Evolutionary conservation across 2,797 vertebrate genomes (phyloP).

Genomic region (Pseudochirops cupreus): DNA sequence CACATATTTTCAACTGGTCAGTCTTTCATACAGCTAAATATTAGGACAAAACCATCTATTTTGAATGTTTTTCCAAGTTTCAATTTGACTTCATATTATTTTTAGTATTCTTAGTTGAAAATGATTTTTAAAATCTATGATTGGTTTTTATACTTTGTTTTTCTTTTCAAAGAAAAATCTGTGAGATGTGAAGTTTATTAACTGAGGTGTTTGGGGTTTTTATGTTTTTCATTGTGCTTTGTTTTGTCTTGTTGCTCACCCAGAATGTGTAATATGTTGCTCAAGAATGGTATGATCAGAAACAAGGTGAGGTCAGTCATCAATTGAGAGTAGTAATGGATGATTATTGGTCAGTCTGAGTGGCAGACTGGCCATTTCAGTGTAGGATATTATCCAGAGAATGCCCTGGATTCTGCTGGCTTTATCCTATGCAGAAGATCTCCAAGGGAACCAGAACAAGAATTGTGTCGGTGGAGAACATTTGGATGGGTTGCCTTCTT

Average conservation of each 20-base stretch:
- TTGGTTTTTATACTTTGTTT: not conserved
- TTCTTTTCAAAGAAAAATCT: not conserved
- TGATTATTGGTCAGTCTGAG: not conserved
- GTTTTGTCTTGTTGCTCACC: not conserved
- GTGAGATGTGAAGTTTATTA: not conserved
- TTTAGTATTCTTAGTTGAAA: not conserved
- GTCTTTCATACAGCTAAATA: not conserved
- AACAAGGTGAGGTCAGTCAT: not conserved
- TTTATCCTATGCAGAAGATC: not conserved
- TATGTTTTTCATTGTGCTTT: not conserved
- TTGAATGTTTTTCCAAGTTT: not conserved
- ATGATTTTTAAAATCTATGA: not conserved
- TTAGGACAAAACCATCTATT: not conserved
- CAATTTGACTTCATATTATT: not conserved
- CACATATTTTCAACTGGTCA: not conserved
- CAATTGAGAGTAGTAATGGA: not conserved
- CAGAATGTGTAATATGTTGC: not conserved
- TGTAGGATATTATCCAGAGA: not conserved
- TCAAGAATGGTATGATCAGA: not conserved
- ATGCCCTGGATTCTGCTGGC: not conserved
- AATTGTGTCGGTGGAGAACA: not conserved
- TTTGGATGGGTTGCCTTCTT: not conserved
- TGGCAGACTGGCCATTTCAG: not conserved
- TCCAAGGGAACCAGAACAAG: not conserved
- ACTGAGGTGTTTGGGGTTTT: not conserved